Base-by-base conservation (phyloP, 2,113 vertebrate genomes). In the Microcebus ravelobensis region DNA sequence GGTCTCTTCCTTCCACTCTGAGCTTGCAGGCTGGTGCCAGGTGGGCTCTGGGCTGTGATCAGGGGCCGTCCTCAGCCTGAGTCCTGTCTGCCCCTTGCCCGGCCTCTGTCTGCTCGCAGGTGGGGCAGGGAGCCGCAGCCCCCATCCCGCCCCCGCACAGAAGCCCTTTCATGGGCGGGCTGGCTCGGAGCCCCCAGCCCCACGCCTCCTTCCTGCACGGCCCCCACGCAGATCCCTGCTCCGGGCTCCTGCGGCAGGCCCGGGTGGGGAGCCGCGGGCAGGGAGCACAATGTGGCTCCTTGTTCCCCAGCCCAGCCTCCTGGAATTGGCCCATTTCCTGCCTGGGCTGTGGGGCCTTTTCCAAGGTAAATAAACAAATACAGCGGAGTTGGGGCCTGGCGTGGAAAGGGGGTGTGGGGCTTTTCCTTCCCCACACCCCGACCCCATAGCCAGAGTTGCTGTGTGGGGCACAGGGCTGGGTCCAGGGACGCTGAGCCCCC, bases 331-430 rank as follows among this genome's bases (percentile, higher is more conserved):
- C 94, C 96, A 74, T 87, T 98, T 98, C 97, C 98, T 97, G 97
- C 96, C 97, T 85, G 79, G 84, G 97, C 97, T 25, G 23, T 27
- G 76, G 92, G 97, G 97, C 95, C 87, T 94, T 96, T 91, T 98
- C 98, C 98, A 98, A 98, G 90, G 97, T 97, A 98, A 97, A 98
- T 97, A 98, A 98, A 98, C 91, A 98, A 97, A 97, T 80, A 97
- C 83, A 68, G 97, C 91, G 91, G 95, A 96, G 94, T 94, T 73
- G 95, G 79, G 96, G 96, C 94, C 95, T 70, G 68, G 93, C 76
- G 88, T 91, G 63, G 94, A 84, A 87, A 89, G 67, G 18, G 63
- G 96, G 91, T 65, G n/a, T 36, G 42, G 86, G 95, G 81, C 90
- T 76, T 87, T 94, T 77, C 77, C 70, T 83, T n/a, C 15, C 68